Base-by-base conservation (phyloP, 1,140 invertebrate genomes). In the Drosophila murphyi region DNA sequence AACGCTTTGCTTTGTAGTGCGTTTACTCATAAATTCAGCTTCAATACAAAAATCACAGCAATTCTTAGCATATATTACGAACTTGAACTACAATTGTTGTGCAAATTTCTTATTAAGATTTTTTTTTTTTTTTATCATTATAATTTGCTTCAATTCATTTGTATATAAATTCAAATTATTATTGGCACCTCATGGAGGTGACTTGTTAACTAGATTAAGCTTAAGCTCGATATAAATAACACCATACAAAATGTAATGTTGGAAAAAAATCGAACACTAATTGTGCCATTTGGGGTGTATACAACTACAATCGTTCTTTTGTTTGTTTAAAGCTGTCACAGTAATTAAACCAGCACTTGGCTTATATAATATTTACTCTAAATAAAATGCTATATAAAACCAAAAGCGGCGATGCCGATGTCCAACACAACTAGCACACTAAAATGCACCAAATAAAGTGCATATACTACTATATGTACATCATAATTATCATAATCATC, bases 31-130 rank as follows among this genome's bases (percentile, higher is more conserved):
- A 77, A 80, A 73, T 80, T 80, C 78, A 48, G 55, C 61, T 79
- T 81, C 62, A 72, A 81, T 76, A 72, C 72, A 81, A 81, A 78
- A 78, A 74, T 81, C 78, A 81, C 78, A 81, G 76, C 67, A 76
- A 78, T 72, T 81, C 72, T 79, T 71, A 80, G 78, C 78, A 80
- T 76, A 64, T 31, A 61, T 54, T 55, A 64, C 29, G 7, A 72
- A 69, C 70, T 45, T 60, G 47, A 68, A 67, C 62, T 55, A 78
- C 76, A 75, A 72, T 78, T 76, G 34, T 60, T 64, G 61, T 77
- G 71, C 61, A 67, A 67, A 78, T 78, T 63, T 78, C 78, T 80
- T 78, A 80, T 73, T 57, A 41, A 56, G 45, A 0, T 20, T 20
- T 20, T 20, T 20, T 20, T 20, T 41, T 59, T 47, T 1, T 3